phyloP scores from a whole-genome alignment of 1,140 invertebrate genomes.

The Philotrypesis tridentata region DNA sequence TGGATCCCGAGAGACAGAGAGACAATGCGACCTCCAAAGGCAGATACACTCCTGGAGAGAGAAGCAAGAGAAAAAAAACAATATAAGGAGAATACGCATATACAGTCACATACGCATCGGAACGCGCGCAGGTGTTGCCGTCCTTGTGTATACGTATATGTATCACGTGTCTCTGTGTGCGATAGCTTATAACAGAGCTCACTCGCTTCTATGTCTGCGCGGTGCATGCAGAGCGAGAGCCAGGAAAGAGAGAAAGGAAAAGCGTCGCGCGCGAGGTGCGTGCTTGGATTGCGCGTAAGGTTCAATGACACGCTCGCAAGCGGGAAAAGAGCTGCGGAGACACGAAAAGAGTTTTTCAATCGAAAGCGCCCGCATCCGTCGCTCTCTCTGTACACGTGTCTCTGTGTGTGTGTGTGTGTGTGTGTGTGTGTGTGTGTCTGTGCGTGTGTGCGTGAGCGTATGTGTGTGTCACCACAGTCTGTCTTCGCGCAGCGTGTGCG shows the following conservation, averaged over 20 bases:
- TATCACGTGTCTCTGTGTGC: too few relatives aligned
- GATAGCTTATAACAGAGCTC: background rate
- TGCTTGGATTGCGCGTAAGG: background rate
- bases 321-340: constrained; percentile 5
- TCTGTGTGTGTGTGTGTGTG: too few relatives aligned
- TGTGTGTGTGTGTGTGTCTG: too few relatives aligned
- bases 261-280: background rate
- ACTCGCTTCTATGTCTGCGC: too few relatives aligned
- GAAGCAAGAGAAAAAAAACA: background rate
- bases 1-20: too few relatives aligned
- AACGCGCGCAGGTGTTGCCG: background rate
- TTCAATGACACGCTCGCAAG: background rate
- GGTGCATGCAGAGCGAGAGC: too few relatives aligned
- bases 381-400: background rate
- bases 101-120: background rate
- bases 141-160: background rate
- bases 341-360: constrained; percentile 35
- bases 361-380: constrained; percentile 29
- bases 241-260: constrained; percentile 9
- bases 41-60: too few relatives aligned
- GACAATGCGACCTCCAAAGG: background rate
- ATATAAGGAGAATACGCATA: background rate
- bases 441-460: too few relatives aligned
- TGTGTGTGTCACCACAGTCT: too few relatives aligned
- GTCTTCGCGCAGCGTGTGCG: too few relatives aligned